phyloP scores from a whole-genome alignment of 2,888 invertebrate species.

The Tetramorium bicarinatum region DNA sequence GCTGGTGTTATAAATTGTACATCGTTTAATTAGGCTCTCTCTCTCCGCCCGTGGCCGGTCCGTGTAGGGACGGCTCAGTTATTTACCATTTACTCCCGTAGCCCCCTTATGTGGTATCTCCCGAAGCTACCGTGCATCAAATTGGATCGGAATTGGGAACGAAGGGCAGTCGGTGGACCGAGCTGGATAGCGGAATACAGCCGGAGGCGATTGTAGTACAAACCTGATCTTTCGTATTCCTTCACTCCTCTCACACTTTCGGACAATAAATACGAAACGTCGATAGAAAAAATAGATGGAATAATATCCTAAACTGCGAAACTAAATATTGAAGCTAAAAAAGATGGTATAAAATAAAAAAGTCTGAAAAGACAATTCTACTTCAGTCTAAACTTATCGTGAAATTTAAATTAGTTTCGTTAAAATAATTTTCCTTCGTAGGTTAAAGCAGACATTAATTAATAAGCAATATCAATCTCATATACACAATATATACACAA shows the following conservation, averaged over 20 bases:
- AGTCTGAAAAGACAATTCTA: not conserved
- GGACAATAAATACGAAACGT: slow-evolving; percentile 17
- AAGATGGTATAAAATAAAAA: not conserved
- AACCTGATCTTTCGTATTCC: not conserved
- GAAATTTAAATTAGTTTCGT: not conserved
- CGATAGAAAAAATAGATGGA: not conserved
- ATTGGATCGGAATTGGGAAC: slow-evolving; percentile 81
- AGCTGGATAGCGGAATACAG: slow-evolving; percentile 9
- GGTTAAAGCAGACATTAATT: not conserved
- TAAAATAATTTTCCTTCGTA: not conserved
- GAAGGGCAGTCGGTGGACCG: slow-evolving; percentile 28
- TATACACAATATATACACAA: too few relatives aligned
- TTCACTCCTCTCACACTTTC: not conserved
- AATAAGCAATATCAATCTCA: not conserved
- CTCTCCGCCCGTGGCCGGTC: slow-evolving; percentile 72
- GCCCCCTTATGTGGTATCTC: slow-evolving; percentile 73
- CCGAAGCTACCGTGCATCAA: slow-evolving; percentile 82
- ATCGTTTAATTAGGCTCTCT: slow-evolving; percentile 86
- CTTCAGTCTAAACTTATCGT: not conserved
- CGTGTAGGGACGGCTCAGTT: slow-evolving; percentile 75
- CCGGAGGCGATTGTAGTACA: slow-evolving; percentile 43
- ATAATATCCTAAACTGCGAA: not conserved
- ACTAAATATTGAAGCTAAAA: not conserved
- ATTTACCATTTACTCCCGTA: slow-evolving; percentile 81
- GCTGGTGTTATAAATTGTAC: slow-evolving; percentile 86